phyloP scores from a whole-genome alignment of 2,113 vertebrate species.

The Athene cunicularia region DNA sequence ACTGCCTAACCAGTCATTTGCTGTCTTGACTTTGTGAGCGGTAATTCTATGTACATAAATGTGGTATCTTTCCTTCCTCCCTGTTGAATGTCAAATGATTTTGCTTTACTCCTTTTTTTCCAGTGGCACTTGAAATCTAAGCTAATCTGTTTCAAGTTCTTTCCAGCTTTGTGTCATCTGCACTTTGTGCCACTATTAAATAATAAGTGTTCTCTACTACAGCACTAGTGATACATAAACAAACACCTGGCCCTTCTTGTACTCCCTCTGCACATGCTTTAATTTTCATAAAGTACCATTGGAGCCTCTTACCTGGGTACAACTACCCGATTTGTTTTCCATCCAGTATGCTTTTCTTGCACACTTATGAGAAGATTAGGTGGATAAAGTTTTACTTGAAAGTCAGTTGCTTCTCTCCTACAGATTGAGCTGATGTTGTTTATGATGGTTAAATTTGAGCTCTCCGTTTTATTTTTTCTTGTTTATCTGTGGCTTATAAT shows the following conservation, averaged over 20 bases:
- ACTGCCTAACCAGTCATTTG: not conserved
- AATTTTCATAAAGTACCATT: not conserved
- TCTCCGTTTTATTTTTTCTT: not conserved
- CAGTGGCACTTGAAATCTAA: not conserved
- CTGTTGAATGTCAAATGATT: not conserved
- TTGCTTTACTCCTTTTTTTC: not conserved
- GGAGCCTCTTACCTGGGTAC: not conserved
- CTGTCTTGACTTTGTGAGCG: not conserved
- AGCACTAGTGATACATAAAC: accelerated
- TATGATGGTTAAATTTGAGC: not conserved
- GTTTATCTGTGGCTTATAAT: not conserved
- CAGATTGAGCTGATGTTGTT: not conserved
- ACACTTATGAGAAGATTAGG: not conserved
- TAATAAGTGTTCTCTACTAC: not conserved
- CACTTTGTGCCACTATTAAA: not conserved
- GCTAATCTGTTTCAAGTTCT: not conserved
- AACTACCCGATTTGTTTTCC: not conserved
- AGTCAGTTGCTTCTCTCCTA: not conserved
- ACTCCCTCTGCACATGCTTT: not conserved
- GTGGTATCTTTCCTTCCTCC: not conserved
- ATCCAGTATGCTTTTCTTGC: not conserved
- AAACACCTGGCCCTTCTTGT: not conserved
- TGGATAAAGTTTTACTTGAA: not conserved
- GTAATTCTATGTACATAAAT: not conserved
- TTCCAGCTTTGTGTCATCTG: not conserved